These are phyloP conservation scores for Patella caerulea DNA, from an alignment of 2,888 invertebrate species.

Conservation along the genomic window DNA sequence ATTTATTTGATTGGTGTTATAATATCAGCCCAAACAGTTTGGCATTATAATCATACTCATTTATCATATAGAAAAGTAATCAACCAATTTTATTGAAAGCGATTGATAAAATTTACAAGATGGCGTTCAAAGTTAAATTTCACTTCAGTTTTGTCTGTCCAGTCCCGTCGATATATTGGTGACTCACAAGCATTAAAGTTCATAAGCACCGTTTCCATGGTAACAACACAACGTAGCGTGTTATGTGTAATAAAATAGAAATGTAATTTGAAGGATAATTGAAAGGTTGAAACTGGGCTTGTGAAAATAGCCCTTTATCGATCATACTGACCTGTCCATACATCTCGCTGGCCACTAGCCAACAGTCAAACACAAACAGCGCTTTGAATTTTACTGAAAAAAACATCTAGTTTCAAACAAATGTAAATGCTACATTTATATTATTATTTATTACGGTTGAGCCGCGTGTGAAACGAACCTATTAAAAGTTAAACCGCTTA, in stretches of 20 bases:
- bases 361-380: slow-evolving; percentile 5
- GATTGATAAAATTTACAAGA: background rate
- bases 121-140: slow-evolving; percentile 10
- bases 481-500: slow-evolving; percentile 16
- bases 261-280: slow-evolving; percentile 43
- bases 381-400: slow-evolving; percentile 13
- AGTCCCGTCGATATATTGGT: slow-evolving; percentile 13
- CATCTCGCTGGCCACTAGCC: slow-evolving; percentile 12
- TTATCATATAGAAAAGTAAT: background rate
- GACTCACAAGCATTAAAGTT: slow-evolving; percentile 40
- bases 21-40: too few species aligned
- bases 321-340: slow-evolving; percentile 25
- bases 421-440: slow-evolving; percentile 21
- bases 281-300: slow-evolving; percentile 38
- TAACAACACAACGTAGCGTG: slow-evolving; percentile 41
- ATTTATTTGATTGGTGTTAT: too few species aligned
- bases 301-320: slow-evolving; percentile 37
- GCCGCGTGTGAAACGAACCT: background rate
- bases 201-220: slow-evolving; percentile 43
- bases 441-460: background rate
- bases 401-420: slow-evolving; percentile 18
- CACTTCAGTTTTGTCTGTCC: slow-evolving; percentile 7
- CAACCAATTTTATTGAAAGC: background rate
- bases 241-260: slow-evolving; percentile 45
- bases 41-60: too few species aligned